Percentiles rank a stretch among this genome's conserved stretches.
Conservation (phyloP, 2,888 invertebrate genomes). For the Drosophila hamatofila region DNA sequence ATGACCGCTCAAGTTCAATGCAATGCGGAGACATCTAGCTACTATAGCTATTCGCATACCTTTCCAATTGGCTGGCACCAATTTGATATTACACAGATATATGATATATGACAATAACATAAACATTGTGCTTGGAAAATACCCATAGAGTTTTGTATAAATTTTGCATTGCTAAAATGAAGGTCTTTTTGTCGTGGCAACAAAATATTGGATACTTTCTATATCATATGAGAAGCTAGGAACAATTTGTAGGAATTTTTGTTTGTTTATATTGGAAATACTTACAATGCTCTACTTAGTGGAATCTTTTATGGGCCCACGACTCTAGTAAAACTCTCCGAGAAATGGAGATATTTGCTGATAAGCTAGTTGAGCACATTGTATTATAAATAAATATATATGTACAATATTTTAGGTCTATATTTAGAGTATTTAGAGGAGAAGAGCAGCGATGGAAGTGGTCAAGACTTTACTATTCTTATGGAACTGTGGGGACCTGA, state of each 20-base stretch:
- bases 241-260: not conserved
- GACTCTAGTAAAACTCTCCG: not conserved
- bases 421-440: not conserved
- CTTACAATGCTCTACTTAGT: too few relatives aligned
- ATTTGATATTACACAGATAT: not conserved
- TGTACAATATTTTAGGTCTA: not conserved
- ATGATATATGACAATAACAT: not conserved
- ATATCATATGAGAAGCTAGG: not conserved
- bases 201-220: not conserved
- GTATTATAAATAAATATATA: too few relatives aligned
- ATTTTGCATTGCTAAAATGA: too few relatives aligned
- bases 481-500: too few relatives aligned
- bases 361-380: not conserved
- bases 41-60: slow-evolving; percentile 1
- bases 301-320: not conserved
- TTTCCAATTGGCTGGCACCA: not conserved
- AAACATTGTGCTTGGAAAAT: not conserved
- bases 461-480: too few relatives aligned
- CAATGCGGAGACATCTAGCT: not conserved
- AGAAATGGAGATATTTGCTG: not conserved
- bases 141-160: too few relatives aligned
- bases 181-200: too few relatives aligned
- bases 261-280: not conserved
- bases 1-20: slow-evolving; percentile 54
- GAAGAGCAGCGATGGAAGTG: too few relatives aligned